Evolutionary conservation across 92 coral and sea anemone genomes (phyloP), one percentile per base, ranked within the genome.

Genomic region (Epizoanthus rinbou): DNA sequence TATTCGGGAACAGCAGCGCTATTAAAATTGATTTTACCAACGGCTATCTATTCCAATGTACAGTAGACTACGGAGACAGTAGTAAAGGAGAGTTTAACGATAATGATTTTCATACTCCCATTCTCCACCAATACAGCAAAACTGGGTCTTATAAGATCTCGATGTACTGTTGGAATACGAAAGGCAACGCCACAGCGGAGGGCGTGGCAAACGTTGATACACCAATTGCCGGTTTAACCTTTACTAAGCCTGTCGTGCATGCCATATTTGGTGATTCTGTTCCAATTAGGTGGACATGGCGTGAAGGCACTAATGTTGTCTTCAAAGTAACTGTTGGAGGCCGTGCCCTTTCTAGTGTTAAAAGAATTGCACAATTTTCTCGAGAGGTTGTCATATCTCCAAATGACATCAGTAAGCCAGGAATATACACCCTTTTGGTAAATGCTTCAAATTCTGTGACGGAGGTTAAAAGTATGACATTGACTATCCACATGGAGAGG

Each of bases 371-470:
- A 39, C 43, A 81, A 19, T 70, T 9, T 13, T 2, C 47, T 5
- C 85, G 84, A 1, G 43, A 22, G 28, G 74, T 88, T 60, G 64
- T 6, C 59, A 82, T 95, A 13, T 72, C 25, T 11, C 84, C 86
- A 0, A 50, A 53, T 17, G 70, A 72, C 39, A 75, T 94, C 72
- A 14, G 80, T 3, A 39, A 24, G 19, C 98, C 98, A 37, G 98
- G 95, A 19, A 45, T 74, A 23, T 91, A 92, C 72, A 76, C 68
- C 8, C n/a, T 95, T n/a, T 57, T 68, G 21, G 79, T 95, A 8
- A 80, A 80, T 33, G 92, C 94, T 8, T 75, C 90, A 16, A 95
- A 95, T 80, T 80, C 89, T 1, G 94, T 95, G 11, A 83, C 95
- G 2, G 57, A 80, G 9, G 41, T 85, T 8, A 82, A 88, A 72